Base-by-base conservation (phyloP, 2,113 vertebrate genomes). In the Amia ocellicauda region DNA sequence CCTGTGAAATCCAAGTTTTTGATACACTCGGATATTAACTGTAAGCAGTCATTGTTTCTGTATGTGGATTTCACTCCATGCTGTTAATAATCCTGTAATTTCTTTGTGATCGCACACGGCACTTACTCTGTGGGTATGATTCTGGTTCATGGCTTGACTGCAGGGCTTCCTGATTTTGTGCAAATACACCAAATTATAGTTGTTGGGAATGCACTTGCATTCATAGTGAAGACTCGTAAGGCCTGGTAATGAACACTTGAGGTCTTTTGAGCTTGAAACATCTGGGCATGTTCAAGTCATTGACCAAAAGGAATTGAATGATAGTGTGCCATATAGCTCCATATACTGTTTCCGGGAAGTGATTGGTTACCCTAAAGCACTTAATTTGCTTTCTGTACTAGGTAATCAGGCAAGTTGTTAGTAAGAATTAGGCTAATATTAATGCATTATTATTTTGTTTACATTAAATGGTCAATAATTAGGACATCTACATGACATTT, bases 231-330 rank as follows among this genome's bases (percentile, higher is more conserved):
- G 55, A 19, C 36, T 55, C 14, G 26, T 14, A 64, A n/a, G 11
- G 52, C 29, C 62, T 64, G 62, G 52, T 56, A 64, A 55, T 55
- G 52, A 64, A 55, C 62, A 64, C 62, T 64, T 40, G 43, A 49
- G 31, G 24, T 27, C 4, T 8, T 64, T 55, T 64, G 27, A 54
- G 17, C 49, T 63, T 16, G 50, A 63, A 19, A 63, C 19, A n/a
- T 52, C 61, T 52, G 61, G 29, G 16, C 31, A 56, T 23, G 9
- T 64, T 43, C 19, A 24, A 14, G n/a, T 64, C 55, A n/a, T 60
- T n/a, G 29, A 64, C 19, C 50, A 64, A 55, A 27, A 55, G 10
- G 23, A 52, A 19, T 51, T 64, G 17, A 17, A 14, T 56, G 36
- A 54, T 56, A n/a, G 20, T 54, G 26, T 55, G 40, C 26, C 62